phyloP scores from a whole-genome alignment of 2,797 vertebrate genomes.

The Okamejei kenojei region DNA sequence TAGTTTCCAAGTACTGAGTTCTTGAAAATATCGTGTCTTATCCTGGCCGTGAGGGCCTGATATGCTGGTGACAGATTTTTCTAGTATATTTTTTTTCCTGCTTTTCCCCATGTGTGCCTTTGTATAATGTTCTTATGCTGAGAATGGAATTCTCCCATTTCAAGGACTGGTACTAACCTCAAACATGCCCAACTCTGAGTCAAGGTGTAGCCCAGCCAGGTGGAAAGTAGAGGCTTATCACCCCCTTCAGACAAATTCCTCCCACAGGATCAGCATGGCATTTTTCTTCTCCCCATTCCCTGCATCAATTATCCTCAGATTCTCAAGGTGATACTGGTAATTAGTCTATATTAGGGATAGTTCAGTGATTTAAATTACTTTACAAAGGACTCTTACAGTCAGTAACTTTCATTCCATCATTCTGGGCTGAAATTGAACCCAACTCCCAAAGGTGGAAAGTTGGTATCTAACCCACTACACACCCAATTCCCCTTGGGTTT shows the following conservation, averaged over 20 bases:
- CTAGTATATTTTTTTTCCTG: not conserved
- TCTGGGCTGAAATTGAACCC: not conserved
- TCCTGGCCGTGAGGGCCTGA: too few relatives aligned
- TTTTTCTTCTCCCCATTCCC: not conserved
- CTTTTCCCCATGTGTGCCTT: not conserved
- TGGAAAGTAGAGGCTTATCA: not conserved
- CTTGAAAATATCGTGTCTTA: too few relatives aligned
- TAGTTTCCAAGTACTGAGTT: too few relatives aligned
- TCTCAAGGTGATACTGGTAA: not conserved
- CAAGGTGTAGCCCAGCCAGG: not conserved
- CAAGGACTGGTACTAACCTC: not conserved
- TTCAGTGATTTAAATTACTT: not conserved
- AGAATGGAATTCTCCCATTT: not conserved
- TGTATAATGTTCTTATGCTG: not conserved
- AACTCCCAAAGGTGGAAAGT: not conserved
- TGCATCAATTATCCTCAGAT: not conserved
- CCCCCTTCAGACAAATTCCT: not conserved
- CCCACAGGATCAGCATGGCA: not conserved
- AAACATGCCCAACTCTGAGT: not conserved
- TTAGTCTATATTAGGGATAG: slow-evolving; percentile 1
- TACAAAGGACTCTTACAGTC: not conserved
- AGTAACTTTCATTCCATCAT: slow-evolving; percentile 1
- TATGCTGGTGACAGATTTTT: not conserved
- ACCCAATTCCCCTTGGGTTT: not conserved
- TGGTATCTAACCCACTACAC: not conserved